phyloP scores from a whole-genome alignment of 2,888 invertebrate genomes.

The Xylota segnis region DNA sequence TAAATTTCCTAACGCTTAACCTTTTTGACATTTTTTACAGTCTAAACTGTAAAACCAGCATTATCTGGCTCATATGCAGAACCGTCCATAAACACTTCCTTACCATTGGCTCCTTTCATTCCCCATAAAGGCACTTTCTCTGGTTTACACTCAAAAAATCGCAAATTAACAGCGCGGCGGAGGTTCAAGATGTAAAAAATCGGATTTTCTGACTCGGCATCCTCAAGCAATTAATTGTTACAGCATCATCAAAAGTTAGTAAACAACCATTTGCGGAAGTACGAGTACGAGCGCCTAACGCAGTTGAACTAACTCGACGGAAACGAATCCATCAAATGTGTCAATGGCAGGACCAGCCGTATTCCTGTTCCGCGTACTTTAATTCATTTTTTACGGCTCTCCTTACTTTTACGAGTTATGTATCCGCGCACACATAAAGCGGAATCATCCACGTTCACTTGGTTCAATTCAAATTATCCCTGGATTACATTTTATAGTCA shows the following conservation, averaged over 20 bases:
- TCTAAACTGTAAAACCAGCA: too few relatives aligned
- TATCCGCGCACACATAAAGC: constrained; percentile 9
- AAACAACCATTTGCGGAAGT: neutral
- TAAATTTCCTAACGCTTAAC: too few relatives aligned
- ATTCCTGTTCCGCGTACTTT: neutral
- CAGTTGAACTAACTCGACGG: neutral
- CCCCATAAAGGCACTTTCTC: neutral
- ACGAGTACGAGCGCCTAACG: neutral
- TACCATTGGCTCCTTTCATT: neutral
- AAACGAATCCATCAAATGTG: constrained; percentile 28
- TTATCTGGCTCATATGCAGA: too few relatives aligned
- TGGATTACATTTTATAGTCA: constrained; percentile 48
- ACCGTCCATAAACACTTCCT: neutral
- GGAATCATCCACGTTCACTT: constrained; percentile 19
- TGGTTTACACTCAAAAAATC: neutral
- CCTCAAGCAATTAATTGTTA: constrained; percentile 16
- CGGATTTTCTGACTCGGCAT: neutral
- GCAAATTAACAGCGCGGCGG: neutral
- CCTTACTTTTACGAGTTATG: constrained; percentile 49
- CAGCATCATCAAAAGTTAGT: constrained; percentile 10
- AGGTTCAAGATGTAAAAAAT: neutral
- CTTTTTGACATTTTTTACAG: too few relatives aligned
- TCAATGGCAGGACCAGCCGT: constrained; percentile 17
- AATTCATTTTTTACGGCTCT: constrained; percentile 41
- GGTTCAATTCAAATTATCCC: constrained; percentile 51